phyloP scores from a whole-genome alignment of 2,113 vertebrate genomes.

The Grus americana region DNA sequence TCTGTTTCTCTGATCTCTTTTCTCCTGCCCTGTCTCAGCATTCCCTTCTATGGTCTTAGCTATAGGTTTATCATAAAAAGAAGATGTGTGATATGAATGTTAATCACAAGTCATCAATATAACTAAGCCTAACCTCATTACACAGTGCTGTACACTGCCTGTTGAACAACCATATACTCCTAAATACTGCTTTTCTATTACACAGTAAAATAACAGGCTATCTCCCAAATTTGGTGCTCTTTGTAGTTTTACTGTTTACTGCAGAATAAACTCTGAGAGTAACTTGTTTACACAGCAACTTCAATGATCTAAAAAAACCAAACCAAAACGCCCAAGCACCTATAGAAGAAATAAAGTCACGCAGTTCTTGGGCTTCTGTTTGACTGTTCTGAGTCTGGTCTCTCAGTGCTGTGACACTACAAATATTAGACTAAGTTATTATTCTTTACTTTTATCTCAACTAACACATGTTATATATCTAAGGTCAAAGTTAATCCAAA shows the following conservation, averaged over 20 bases:
- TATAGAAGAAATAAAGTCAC: background rate
- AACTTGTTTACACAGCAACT: background rate
- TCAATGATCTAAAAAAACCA: background rate
- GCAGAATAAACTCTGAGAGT: background rate
- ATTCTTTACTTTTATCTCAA: background rate
- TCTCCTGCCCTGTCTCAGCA: background rate
- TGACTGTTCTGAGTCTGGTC: background rate
- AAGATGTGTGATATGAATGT: background rate
- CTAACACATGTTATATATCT: background rate
- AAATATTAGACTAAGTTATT: background rate
- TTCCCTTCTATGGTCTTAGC: background rate
- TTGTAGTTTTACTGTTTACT: background rate
- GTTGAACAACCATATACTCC: background rate
- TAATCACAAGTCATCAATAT: background rate
- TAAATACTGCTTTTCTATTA: background rate
- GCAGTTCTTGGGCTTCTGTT: background rate
- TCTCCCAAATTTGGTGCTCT: background rate
- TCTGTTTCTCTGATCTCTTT: background rate
- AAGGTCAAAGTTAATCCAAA: background rate
- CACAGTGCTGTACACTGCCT: background rate
- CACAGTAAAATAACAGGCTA: background rate
- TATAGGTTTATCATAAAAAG: background rate
- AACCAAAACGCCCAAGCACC: background rate
- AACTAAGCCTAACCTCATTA: background rate
- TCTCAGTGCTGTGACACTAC: background rate